phyloP scores from a whole-genome alignment of 2,797 vertebrate species.

The Pagetopsis macropterus region DNA sequence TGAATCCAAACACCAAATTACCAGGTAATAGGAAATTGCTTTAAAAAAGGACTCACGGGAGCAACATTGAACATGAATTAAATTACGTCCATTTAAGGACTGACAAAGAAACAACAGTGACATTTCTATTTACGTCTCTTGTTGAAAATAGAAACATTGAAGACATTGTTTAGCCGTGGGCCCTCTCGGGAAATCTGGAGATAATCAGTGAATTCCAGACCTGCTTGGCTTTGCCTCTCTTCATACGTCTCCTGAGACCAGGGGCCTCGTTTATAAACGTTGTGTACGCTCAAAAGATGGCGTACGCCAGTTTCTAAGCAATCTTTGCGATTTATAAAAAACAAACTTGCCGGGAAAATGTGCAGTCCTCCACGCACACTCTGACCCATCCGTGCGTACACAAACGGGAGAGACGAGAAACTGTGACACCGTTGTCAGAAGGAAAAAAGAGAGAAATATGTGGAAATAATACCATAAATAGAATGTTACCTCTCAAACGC shows the following conservation, averaged over 20 bases:
- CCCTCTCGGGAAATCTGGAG: conserved; percentile 75
- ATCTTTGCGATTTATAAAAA: no score
- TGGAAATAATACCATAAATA: no score
- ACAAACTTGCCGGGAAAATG: no score
- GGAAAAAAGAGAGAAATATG: no score
- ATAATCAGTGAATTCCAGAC: conserved; percentile 74
- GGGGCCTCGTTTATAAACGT: no score
- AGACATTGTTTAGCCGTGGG: conserved; percentile 35
- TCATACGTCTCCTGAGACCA: conserved; percentile 56
- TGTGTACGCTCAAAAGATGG: no score
- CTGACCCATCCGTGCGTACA: no score
- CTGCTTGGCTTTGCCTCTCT: conserved; percentile 52
- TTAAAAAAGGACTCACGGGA: neutral
- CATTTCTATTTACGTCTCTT: conserved; percentile 42
- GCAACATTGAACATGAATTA: conserved; percentile 13
- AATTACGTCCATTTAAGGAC: conserved; percentile 48
- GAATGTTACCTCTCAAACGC: no score
- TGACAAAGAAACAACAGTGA: conserved; percentile 42
- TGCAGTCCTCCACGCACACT: no score
- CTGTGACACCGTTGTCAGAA: no score
- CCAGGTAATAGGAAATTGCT: conserved; percentile 1
- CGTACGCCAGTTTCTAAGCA: no score
- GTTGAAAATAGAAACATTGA: conserved; percentile 53
- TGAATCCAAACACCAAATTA: conserved; percentile 21
- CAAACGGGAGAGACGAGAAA: no score